These are phyloP conservation scores for Notarius quadriscutis DNA, from an alignment of 2,113 vertebrate species.

Conservation along the genomic window DNA sequence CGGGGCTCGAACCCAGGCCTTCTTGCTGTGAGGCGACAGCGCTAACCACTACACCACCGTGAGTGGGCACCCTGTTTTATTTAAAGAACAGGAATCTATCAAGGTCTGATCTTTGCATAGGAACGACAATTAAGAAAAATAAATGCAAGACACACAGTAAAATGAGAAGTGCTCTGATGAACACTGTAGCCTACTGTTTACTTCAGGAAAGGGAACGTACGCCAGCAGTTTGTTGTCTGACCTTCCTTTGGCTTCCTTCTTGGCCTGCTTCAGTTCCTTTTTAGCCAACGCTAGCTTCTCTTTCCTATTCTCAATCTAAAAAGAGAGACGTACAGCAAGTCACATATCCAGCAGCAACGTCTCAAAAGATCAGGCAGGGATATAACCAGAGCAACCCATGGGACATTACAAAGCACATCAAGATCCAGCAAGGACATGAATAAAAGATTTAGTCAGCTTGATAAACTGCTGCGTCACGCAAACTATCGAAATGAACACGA, in stretches of 20 bases:
- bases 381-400: background rate
- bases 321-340: background rate
- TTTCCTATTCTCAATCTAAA: slow-evolving; percentile 66
- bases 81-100: too few species aligned
- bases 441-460: background rate
- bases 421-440: background rate
- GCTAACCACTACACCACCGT: too few species aligned
- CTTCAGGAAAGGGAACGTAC: slow-evolving; percentile 50
- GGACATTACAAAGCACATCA: background rate
- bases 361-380: background rate
- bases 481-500: background rate
- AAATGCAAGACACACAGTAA: background rate
- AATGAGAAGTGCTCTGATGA: background rate
- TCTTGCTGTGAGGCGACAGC: too few species aligned
- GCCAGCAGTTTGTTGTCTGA: slow-evolving; percentile 58
- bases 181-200: background rate
- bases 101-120: too few species aligned
- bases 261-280: slow-evolving; percentile 67
- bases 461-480: background rate
- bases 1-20: too few species aligned
- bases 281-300: slow-evolving; percentile 67
- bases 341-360: background rate
- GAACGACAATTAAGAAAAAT: too few species aligned
- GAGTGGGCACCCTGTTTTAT: too few species aligned
- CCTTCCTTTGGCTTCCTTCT: slow-evolving; percentile 65